Evolutionary conservation across 1,140 invertebrate genomes (phyloP), one percentile per base, ranked within the genome.

Genomic region (Cecropterus lyciades): DNA sequence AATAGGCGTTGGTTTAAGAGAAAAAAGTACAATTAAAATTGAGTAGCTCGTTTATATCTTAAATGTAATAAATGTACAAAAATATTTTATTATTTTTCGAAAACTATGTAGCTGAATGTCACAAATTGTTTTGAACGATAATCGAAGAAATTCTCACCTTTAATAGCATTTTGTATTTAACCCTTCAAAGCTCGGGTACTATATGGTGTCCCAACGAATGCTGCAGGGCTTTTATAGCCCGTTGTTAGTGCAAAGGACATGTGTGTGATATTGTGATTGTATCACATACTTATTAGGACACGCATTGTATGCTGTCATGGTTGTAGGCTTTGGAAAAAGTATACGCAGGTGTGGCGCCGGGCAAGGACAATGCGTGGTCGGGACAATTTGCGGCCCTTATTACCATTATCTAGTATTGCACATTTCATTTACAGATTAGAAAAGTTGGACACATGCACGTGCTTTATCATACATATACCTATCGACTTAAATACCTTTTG

Each of bases 191-290:
- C 60, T 77, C 55, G 53, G 73, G 65, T 69, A 67, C 59, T 65
- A 74, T 82, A 77, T 86, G 82, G 45, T 56, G 57, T 65, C 30
- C 51, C n/a, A 67, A 49, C 37, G 15, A 37, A 17, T 6, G 45
- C 43, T n/a, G 43, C 59, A 59, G 62, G 46, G 74, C 86, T 87
- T 89, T 83, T 89, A 89, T 87, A 89, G 67, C 51, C 46, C 57
- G 16, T 66, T 69, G 62, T 67, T 69, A 63, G 48, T 74, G 66
- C 59, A 55, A 72, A 74, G 69, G 71, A 52, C 76, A 79, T 70
- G 57, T 76, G 72, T 76, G 70, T 79, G 73, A 72, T 74, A 75
- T 65, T 65, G 51, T 37, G 66, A 59, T 53, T 46, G 43, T 70
- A 67, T 51, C 33, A 72, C 46, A 72, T 77, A 75, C 69, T 73